phyloP scores from a whole-genome alignment of 2,113 vertebrate genomes.

The Pleuronectes platessa region DNA sequence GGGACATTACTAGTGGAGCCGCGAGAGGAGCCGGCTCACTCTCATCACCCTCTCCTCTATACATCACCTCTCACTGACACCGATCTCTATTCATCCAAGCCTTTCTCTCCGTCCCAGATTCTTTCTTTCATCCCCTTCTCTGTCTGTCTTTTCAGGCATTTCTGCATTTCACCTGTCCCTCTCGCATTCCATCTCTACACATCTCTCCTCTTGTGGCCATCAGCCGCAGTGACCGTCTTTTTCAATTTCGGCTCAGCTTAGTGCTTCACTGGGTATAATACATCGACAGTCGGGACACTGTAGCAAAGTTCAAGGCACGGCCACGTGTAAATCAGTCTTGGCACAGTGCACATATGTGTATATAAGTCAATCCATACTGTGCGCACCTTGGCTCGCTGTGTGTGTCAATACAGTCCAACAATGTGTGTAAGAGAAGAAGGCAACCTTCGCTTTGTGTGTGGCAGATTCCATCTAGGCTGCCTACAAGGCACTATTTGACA shows the following conservation, averaged over 20 bases:
- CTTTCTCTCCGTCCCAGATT: constrained; percentile 54
- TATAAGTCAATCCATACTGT: constrained; percentile 26
- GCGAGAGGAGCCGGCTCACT: constrained; percentile 74
- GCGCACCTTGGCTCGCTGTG: background rate
- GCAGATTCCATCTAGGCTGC: background rate
- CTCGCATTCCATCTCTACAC: background rate
- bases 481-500: constrained; percentile 13
- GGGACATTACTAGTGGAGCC: constrained; percentile 77
- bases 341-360: constrained; percentile 14
- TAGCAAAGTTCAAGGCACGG: constrained; percentile 68
- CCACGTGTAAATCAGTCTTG: constrained; percentile 53
- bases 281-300: constrained; percentile 51
- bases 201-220: constrained; percentile 42
- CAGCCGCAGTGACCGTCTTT: constrained; percentile 46
- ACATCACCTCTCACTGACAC: constrained; percentile 76
- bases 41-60: constrained; percentile 72
- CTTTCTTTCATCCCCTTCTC: constrained; percentile 38
- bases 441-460: background rate
- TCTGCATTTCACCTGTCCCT: constrained; percentile 32
- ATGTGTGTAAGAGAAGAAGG: background rate
- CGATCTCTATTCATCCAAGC: constrained; percentile 66
- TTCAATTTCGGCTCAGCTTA: constrained; percentile 38
- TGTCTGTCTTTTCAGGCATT: constrained; percentile 47
- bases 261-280: constrained; percentile 47
- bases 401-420: constrained; percentile 19